A percentile compares a stretch with the other conserved stretches of the same genome.
These are phyloP conservation scores for Hippocampus kuda DNA, from an alignment of 2,797 vertebrate species.

Conservation along the genomic window DNA sequence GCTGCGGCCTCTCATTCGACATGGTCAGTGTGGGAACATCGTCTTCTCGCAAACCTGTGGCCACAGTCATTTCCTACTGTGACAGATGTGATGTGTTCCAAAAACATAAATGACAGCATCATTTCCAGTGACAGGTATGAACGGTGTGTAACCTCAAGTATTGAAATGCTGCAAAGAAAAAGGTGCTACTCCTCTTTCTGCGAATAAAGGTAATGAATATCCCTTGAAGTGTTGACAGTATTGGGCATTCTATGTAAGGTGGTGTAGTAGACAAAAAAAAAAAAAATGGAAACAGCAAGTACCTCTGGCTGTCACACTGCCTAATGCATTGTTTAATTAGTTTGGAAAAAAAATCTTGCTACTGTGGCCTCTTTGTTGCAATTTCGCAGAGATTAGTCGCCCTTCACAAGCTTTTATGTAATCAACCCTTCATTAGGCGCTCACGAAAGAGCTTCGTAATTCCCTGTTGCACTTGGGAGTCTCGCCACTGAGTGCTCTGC, in stretches of 20 bases:
- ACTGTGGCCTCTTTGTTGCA: conserved; percentile 37
- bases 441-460: not conserved
- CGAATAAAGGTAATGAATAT: too few species aligned
- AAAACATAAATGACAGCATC: not conserved
- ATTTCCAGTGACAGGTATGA: not conserved
- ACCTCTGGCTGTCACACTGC: not conserved
- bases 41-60: not conserved
- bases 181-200: too few species aligned
- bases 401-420: conserved; percentile 24
- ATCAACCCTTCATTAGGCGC: conserved; percentile 10
- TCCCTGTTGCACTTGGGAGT: not conserved
- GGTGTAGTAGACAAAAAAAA: not conserved
- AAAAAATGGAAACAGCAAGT: not conserved
- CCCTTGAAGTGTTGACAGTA: not conserved
- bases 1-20: not conserved
- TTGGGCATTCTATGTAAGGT: not conserved
- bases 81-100: not conserved
- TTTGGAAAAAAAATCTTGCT: not conserved
- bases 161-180: too few species aligned
- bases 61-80: not conserved
- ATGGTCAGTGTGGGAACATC: not conserved
- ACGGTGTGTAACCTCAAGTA: not conserved
- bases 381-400: conserved; percentile 43
- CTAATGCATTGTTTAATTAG: not conserved
- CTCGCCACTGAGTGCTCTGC: not conserved